Evolutionary conservation across 1,140 invertebrate species (phyloP), one percentile per base, ranked within the genome.

Genomic region (Sitobion miscanthi): DNA sequence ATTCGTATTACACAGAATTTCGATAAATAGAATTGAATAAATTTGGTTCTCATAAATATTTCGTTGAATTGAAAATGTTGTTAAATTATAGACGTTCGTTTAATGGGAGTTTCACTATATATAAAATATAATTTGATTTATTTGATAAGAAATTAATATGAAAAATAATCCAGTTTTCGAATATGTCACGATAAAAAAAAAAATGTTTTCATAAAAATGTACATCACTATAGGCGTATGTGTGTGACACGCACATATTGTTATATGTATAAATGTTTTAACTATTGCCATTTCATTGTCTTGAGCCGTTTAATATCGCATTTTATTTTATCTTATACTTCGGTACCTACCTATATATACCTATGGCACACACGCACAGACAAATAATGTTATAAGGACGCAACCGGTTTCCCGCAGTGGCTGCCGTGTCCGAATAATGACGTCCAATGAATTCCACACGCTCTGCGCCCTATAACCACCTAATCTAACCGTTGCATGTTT

Each of bases 401-500:
- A 90, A 90, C 88, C 88, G 88, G 88, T 90, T 90, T 62, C 4
- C 23, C n/a, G n/a, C 45, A 20, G 30, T 30, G 86, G 45, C 25
- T 49, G 45, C 35, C 8, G 54, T 45, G 88, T 90, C 52, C 88
- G 52, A 90, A 62, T 62, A 57, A 42, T 35, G 35, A 90, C 54
- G 54, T 52, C 88, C 25, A 62, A 62, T 38, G 88, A 47, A 90
- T 62, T 90, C 88, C 54, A 62, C 88, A 49, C 88, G 4, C 35
- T 35, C 88, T 17, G 88, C 88, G 25, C 88, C 54, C 88, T 90
- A 25, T 89, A 57, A 38, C 52, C 35, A 25, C 49, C 30, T 23
- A 77, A 23, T 25, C n/a, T 77, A 23, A 35, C 17, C 30, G n/a
- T 88, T 21, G 47, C 87, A 88, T 88, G 49, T 77, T 77, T 54